Base-by-base conservation (phyloP, 2,797 vertebrate genomes). In the Pampus argenteus region DNA sequence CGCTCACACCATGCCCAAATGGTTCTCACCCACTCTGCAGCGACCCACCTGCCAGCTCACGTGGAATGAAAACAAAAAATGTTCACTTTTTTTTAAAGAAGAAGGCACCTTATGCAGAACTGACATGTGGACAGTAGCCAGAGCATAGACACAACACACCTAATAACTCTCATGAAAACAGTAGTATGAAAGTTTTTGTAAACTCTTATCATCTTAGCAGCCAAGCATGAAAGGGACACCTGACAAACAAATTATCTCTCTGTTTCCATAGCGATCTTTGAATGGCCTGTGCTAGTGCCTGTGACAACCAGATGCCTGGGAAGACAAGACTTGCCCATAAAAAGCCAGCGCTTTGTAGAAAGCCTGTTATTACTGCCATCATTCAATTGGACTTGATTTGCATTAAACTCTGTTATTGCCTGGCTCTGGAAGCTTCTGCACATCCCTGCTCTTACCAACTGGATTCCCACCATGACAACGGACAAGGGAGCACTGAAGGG, bases 301-400 rank as follows among this genome's bases (percentile, higher is more conserved):
- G 80, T 88, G 90, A 92, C 91, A 91, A 73, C 81, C 84, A 86
- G 85, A 89, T 89, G 91, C 86, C 81, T 79, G 61, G 71, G 67
- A 91, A 90, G 92, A 93, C 88, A 86, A 88, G 91, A 80, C 85
- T 77, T 11, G 22, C 86, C 85, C 86, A 91, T 90, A 91, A 92
- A 90, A 91, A 86, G 78, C 67, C 76, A 80, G 73, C 9, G 28
- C 85, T 91, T 78, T 74, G 85, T 81, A 84, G 87, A 89, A 93
- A 91, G 89, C 86, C 88, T 90, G 89, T 93, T 91, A 94, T 94
- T 94, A 94, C 89, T 86, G 84, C 90, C 87, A 94, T 94, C 92
- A 90, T 93, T 95, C 93, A 94, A 92, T 94, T 89, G 84, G 79
- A 87, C 76, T 87, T 88, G 86, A 94, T 94, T 95, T 94, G 91